These are phyloP conservation scores for Polyodon spathula DNA, from an alignment of 2,113 vertebrate species.

Conservation along the genomic window DNA sequence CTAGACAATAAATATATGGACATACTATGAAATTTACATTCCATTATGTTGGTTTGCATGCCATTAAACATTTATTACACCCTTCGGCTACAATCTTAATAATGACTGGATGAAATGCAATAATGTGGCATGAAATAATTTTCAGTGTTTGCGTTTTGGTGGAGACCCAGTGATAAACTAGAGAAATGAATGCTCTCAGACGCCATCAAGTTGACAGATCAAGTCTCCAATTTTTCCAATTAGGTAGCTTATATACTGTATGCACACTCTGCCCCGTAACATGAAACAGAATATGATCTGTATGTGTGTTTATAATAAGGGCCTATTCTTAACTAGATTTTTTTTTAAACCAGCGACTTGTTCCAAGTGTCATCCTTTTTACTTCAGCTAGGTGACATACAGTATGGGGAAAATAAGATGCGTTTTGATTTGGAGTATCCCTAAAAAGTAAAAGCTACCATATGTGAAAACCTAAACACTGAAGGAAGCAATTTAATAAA, in stretches of 20 bases:
- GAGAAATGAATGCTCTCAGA: conserved; percentile 73
- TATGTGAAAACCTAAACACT: background rate
- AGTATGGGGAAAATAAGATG: background rate
- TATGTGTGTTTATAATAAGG: conserved; percentile 21
- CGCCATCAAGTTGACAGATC: conserved; percentile 70
- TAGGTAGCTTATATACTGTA: conserved; percentile 59
- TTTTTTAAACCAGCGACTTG: conserved; percentile 2
- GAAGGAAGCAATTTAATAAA: background rate
- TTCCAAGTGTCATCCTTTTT: background rate
- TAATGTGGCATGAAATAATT: conserved; percentile 47
- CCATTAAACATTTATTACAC: conserved; percentile 79
- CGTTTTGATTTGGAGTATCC: background rate
- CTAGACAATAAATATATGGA: conserved; percentile 72
- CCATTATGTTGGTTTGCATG: conserved; percentile 78
- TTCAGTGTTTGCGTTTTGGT: conserved; percentile 24
- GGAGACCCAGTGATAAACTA: conserved; percentile 62
- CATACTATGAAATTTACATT: conserved; percentile 71
- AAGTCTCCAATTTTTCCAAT: conserved; percentile 66
- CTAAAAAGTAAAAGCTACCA: background rate
- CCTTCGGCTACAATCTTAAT: conserved; percentile 67
- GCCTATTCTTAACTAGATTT: background rate
- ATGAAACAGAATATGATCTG: background rate
- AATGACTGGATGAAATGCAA: conserved; percentile 70
- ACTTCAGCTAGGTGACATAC: background rate
- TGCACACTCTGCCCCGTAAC: conserved; percentile 3